Conservation (phyloP, 1,140 invertebrate species). For the Papilio polytes region DNA sequence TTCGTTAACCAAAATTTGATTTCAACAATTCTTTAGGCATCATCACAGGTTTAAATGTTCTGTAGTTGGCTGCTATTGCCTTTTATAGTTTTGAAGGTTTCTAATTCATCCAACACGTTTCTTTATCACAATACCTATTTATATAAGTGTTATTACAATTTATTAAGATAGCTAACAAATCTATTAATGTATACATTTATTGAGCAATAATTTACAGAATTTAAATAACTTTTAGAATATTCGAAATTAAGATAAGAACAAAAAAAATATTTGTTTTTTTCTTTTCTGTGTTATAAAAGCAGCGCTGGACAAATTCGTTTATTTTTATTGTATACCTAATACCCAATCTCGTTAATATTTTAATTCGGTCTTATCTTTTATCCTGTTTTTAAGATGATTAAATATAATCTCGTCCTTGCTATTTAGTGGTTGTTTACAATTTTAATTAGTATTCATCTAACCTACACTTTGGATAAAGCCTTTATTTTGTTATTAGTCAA, state of each 20-base stretch:
- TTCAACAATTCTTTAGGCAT: no score
- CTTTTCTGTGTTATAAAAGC: background rate
- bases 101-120: background rate
- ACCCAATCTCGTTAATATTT: background rate
- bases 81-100: background rate
- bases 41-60: no score
- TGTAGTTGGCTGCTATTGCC: no score
- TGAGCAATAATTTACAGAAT: background rate
- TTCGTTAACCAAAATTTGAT: no score
- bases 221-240: background rate
- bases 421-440: no score
- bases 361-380: background rate
- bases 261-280: background rate
- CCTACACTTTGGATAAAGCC: no score
- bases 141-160: background rate
- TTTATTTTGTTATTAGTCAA: no score
- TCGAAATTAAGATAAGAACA: background rate
- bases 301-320: background rate
- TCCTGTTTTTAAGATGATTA: background rate
- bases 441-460: no score
- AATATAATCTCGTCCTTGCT: no score
- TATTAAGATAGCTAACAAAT: background rate
- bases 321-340: background rate
- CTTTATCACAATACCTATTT: background rate
- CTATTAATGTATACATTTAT: background rate